Percentiles rank a stretch among this genome's conserved stretches.
Evolutionary conservation across 2,797 vertebrate species (phyloP).

Genomic region (Synanceia verrucosa): DNA sequence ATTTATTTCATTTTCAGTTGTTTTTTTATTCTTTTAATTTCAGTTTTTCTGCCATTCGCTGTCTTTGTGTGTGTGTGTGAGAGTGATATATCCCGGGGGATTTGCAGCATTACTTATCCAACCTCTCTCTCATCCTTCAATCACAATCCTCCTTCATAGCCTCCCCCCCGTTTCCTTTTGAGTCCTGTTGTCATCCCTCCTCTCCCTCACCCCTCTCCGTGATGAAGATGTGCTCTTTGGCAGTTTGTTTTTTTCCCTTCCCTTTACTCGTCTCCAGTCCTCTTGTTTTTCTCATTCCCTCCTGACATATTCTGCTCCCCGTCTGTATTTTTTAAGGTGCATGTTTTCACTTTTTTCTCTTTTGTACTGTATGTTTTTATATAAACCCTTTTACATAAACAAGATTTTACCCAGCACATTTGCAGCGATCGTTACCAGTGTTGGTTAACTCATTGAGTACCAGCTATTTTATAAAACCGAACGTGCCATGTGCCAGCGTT

Average conservation of each 20-base stretch:
- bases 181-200: slow-evolving; percentile 29
- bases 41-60: not conserved
- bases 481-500: not conserved
- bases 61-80: not conserved
- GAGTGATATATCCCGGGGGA: slow-evolving; percentile 11
- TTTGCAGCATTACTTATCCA: slow-evolving; percentile 44
- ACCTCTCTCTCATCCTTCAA: slow-evolving; percentile 48
- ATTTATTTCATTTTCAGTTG: not conserved
- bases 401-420: not conserved
- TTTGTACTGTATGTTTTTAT: not conserved
- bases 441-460: too few relatives aligned
- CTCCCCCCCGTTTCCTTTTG: slow-evolving; percentile 41
- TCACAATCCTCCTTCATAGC: slow-evolving; percentile 36
- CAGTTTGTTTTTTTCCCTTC: not conserved
- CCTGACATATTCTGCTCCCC: not conserved
- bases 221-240: slow-evolving; percentile 43
- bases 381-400: not conserved
- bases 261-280: not conserved
- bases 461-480: too few relatives aligned
- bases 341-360: not conserved
- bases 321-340: not conserved
- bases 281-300: not conserved
- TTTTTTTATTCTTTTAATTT: not conserved
- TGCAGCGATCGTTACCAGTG: not conserved
- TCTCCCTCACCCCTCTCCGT: slow-evolving; percentile 5